These are phyloP conservation scores for Acestrorhynchus altus DNA, from an alignment of 2,797 vertebrate genomes.

Conservation along the genomic window DNA sequence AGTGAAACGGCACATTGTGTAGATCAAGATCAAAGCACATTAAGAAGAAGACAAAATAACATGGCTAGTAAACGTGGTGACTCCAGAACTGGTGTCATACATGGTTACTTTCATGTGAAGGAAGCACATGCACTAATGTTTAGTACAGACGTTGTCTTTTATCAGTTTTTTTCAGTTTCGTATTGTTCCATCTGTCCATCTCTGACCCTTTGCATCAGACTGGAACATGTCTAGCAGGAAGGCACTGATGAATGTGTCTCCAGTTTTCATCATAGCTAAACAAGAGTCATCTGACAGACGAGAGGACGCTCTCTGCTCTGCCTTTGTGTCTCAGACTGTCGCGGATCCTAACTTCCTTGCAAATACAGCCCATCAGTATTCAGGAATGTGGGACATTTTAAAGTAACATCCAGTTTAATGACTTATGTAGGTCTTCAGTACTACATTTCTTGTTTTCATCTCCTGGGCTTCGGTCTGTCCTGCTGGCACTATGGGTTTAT, in stretches of 20 bases:
- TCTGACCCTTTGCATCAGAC: background rate
- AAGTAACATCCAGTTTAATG: background rate
- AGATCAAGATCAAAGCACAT: too few relatives aligned
- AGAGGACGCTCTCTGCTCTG: background rate
- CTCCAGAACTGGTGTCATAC: background rate
- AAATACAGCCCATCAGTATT: too few relatives aligned
- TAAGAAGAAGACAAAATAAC: too few relatives aligned
- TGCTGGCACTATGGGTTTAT: too few relatives aligned
- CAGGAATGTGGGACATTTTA: background rate
- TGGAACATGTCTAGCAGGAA: background rate
- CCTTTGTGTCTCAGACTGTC: background rate
- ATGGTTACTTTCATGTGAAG: background rate
- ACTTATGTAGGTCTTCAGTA: background rate
- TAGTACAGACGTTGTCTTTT: background rate
- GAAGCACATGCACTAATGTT: background rate
- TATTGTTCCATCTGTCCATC: background rate
- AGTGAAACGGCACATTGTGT: too few relatives aligned
- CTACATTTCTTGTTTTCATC: too few relatives aligned
- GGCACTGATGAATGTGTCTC: slow-evolving; percentile 13
- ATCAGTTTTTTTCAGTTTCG: background rate
- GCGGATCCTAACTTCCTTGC: background rate
- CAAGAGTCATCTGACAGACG: slow-evolving; percentile 47
- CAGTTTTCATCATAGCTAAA: slow-evolving; percentile 27
- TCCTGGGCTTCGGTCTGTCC: too few relatives aligned
- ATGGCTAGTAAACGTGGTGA: background rate